Evolutionary conservation across 2,113 vertebrate species (phyloP).

Genomic region (Smithornis capensis): DNA sequence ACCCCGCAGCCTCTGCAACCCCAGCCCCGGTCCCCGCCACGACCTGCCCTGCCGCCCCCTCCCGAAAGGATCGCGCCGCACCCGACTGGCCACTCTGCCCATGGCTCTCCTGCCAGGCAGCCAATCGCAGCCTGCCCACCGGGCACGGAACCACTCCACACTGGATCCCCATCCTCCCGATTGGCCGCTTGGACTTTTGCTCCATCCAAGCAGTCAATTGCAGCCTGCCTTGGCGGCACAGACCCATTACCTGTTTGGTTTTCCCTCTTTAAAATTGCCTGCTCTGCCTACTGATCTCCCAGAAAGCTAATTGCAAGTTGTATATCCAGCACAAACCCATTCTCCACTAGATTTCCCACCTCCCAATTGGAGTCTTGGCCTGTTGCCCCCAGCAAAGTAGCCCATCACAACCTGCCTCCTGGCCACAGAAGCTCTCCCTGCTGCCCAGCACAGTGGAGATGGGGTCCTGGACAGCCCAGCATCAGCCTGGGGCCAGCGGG

Average conservation of each 20-base stretch:
- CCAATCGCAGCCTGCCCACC: not conserved
- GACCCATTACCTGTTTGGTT: not conserved
- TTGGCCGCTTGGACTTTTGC: not conserved
- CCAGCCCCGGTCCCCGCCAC: not conserved
- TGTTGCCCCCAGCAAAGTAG: fast-evolving
- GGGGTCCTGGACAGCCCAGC: not conserved
- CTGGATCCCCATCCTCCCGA: not conserved
- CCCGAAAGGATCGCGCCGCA: not conserved
- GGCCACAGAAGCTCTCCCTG: fast-evolving
- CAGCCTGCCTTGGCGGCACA: not conserved
- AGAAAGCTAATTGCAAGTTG: not conserved
- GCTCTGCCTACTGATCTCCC: no score
- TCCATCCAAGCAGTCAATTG: not conserved
- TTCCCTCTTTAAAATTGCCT: fast-evolving
- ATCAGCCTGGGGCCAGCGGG: not conserved
- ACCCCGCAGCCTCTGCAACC: not conserved
- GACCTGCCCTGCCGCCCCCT: not conserved
- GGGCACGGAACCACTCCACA: not conserved
- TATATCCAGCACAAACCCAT: fast-evolving
- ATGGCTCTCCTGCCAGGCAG: no score
- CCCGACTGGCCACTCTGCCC: not conserved
- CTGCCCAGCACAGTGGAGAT: not conserved
- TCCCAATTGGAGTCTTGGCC: not conserved
- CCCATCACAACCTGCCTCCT: not conserved
- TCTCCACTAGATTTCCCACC: not conserved